Evolutionary conservation across 2,888 invertebrate genomes (phyloP).

Genomic region (Theodoxus fluviatilis): DNA sequence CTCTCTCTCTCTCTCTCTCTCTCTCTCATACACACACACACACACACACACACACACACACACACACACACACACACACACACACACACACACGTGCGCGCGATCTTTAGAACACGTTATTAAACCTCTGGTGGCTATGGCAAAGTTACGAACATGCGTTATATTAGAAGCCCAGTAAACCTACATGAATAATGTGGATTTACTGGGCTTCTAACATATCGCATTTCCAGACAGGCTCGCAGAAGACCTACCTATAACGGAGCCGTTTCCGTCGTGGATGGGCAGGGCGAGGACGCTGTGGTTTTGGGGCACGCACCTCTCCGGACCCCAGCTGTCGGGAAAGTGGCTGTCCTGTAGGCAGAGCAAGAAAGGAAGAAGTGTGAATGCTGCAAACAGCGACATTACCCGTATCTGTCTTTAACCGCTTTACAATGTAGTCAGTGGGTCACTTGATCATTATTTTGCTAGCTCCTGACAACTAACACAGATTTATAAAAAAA

Average conservation of each 20-base stretch:
- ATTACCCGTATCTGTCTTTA: no score
- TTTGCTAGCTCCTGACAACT: no score
- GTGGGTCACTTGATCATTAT: no score
- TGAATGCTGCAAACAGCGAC: not conserved
- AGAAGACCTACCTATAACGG: slow-evolving; percentile 67
- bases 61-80: slow-evolving; percentile 22
- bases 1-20: not conserved
- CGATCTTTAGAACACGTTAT: not conserved
- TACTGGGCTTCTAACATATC: not conserved
- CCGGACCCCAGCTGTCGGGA: slow-evolving; percentile 66
- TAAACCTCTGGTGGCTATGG: not conserved
- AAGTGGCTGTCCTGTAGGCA: slow-evolving; percentile 68
- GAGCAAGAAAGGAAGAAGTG: no score
- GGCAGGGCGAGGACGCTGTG: slow-evolving; percentile 69
- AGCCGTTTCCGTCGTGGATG: slow-evolving; percentile 73
- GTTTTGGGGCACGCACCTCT: slow-evolving; percentile 51
- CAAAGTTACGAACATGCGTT: not conserved
- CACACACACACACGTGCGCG: slow-evolving; percentile 17
- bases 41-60: slow-evolving; percentile 5
- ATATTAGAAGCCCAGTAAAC: no score
- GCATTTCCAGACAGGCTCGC: not conserved
- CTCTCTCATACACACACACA: slow-evolving; percentile 15
- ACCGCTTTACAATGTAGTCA: no score
- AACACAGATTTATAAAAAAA: no score
- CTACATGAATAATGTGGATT: no score